Evolutionary conservation across 2,797 vertebrate species (phyloP).

Genomic region (Ceryle rudis): DNA sequence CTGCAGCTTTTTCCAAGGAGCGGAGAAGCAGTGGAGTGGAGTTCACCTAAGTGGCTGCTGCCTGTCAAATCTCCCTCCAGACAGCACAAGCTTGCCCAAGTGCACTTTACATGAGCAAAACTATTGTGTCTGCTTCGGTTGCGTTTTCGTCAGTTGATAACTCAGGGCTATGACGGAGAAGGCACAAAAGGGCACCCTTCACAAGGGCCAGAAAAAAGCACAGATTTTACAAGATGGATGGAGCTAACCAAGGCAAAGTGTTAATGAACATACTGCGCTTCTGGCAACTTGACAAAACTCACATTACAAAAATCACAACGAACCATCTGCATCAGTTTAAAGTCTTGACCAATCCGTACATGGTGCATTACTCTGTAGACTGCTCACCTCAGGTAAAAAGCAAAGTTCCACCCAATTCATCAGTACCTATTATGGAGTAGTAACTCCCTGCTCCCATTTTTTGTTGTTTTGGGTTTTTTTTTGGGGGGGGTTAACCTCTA

Average conservation of each 20-base stretch:
- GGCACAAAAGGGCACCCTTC: neutral
- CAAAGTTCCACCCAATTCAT: neutral
- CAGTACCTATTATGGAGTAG: neutral
- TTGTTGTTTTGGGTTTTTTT: neutral
- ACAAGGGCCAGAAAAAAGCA: neutral
- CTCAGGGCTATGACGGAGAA: neutral
- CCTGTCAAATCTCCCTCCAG: neutral
- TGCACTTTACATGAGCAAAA: neutral
- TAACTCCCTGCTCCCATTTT: neutral
- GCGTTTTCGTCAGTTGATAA: neutral
- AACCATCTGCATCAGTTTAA: neutral
- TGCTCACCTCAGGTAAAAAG: neutral
- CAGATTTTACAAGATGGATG: neutral
- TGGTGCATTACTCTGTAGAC: neutral
- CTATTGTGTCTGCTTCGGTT: neutral
- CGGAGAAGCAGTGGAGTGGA: neutral
- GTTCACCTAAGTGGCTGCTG: neutral
- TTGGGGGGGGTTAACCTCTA: neutral
- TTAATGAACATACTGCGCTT: conserved; percentile 7
- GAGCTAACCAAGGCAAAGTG: neutral
- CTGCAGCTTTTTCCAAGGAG: neutral
- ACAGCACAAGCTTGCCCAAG: neutral
- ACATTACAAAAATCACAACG: conserved; percentile 3
- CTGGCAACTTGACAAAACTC: neutral
- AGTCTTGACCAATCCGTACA: neutral